Evolutionary conservation across 2,113 vertebrate genomes (phyloP).

Genomic region (Callopanchax toddi): DNA sequence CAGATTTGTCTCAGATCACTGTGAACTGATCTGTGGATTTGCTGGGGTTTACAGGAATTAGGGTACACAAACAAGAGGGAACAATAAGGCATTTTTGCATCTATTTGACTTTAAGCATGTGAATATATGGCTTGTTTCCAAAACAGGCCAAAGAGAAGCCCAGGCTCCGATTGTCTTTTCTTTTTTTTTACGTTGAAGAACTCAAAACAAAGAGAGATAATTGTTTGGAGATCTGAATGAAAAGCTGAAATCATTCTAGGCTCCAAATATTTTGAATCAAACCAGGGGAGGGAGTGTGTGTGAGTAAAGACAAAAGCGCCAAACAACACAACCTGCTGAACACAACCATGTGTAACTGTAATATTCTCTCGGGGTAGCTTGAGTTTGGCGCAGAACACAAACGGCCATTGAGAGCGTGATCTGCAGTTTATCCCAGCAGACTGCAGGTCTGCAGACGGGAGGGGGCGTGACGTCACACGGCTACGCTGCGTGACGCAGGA

Average conservation of each 20-base stretch:
- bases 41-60: too few relatives aligned
- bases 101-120: conserved; percentile 22
- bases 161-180: conserved; percentile 26
- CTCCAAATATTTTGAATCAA: conserved; percentile 22
- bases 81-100: background rate
- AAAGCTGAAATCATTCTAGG: conserved; percentile 27
- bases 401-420: conserved; percentile 42
- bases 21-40: too few relatives aligned
- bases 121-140: conserved; percentile 31
- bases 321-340: conserved; percentile 41
- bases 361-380: conserved; percentile 14
- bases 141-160: conserved; percentile 38
- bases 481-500: conserved; percentile 55
- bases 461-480: conserved; percentile 56
- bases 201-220: background rate
- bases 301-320: conserved; percentile 1
- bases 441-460: background rate
- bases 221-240: conserved; percentile 9
- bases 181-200: conserved; percentile 5
- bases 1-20: too few relatives aligned
- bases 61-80: background rate
- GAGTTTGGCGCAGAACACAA: conserved; percentile 48
- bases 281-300: conserved; percentile 1
- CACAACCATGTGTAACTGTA: conserved; percentile 31
- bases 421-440: conserved; percentile 38